These are phyloP conservation scores for Caenorhabditis wallacei DNA, from an alignment of 2,888 invertebrate species.

Conservation along the genomic window DNA sequence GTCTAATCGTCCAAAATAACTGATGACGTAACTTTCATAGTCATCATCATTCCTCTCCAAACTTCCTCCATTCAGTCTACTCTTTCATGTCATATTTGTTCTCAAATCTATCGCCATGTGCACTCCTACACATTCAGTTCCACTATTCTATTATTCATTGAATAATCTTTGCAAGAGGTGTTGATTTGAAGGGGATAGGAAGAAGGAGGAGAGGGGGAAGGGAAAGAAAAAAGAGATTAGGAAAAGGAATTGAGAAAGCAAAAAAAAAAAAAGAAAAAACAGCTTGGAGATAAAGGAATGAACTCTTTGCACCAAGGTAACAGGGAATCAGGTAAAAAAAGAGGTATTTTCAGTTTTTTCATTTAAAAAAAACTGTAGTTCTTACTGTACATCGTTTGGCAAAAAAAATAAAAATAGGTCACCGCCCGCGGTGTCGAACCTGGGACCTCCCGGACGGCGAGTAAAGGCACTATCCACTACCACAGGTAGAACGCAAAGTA, in stretches of 20 bases:
- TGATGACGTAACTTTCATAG: background rate
- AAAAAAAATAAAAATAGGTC: too few species aligned
- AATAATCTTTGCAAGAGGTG: conserved; percentile 14
- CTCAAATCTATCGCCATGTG: conserved; percentile 7
- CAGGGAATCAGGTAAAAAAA: background rate
- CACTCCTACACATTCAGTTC: conserved; percentile 19
- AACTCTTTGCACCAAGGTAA: background rate
- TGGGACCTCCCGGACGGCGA: too few species aligned
- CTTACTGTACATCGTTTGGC: too few species aligned
- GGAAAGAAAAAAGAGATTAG: background rate
- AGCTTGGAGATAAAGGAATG: background rate
- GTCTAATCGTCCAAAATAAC: background rate
- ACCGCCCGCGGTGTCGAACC: too few species aligned
- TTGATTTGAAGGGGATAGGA: background rate
- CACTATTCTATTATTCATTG: conserved; percentile 33
- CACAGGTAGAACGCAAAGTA: too few species aligned
- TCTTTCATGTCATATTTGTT: background rate
- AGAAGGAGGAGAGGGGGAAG: background rate
- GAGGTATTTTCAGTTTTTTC: background rate
- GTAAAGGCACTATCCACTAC: too few species aligned
- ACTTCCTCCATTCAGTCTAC: background rate
- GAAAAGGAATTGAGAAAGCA: background rate
- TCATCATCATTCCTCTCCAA: background rate
- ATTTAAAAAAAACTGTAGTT: too few species aligned
- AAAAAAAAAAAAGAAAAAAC: background rate